These are phyloP conservation scores for Bombus confusus DNA, from an alignment of 1,140 invertebrate genomes.

Conservation along the genomic window DNA sequence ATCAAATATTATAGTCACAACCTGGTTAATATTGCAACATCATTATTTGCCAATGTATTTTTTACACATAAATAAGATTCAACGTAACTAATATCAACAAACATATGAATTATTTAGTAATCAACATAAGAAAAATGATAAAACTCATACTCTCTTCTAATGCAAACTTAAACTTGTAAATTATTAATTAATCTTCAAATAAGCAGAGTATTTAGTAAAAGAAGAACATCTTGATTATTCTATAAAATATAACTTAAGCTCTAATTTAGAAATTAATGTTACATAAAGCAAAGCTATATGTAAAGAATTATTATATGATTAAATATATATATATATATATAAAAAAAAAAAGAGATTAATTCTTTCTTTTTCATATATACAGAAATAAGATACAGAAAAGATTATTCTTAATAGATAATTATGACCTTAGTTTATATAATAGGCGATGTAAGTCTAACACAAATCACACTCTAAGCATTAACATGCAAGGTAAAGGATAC, in stretches of 20 bases:
- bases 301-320: slow-evolving; percentile 63
- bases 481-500: slow-evolving; percentile 71
- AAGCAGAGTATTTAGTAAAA: not conserved
- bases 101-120: not conserved
- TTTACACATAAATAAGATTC: not conserved
- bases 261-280: slow-evolving; percentile 1
- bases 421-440: slow-evolving; percentile 68
- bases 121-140: not conserved
- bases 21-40: not conserved
- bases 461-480: slow-evolving; percentile 81
- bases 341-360: slow-evolving; percentile 65
- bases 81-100: not conserved
- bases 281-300: slow-evolving; percentile 53
- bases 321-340: too few species aligned
- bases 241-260: slow-evolving; percentile 1
- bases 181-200: not conserved
- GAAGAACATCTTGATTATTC: slow-evolving; percentile 1
- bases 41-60: not conserved
- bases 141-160: not conserved
- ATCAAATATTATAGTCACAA: not conserved
- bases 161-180: not conserved
- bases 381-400: slow-evolving; percentile 40
- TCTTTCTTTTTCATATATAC: slow-evolving; percentile 18
- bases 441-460: slow-evolving; percentile 81
- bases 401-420: slow-evolving; percentile 62